Percentiles rank a stretch among this genome's conserved stretches.
phyloP scores from a whole-genome alignment of 1,140 invertebrate species.

The Lamellibrachia luymesi region DNA sequence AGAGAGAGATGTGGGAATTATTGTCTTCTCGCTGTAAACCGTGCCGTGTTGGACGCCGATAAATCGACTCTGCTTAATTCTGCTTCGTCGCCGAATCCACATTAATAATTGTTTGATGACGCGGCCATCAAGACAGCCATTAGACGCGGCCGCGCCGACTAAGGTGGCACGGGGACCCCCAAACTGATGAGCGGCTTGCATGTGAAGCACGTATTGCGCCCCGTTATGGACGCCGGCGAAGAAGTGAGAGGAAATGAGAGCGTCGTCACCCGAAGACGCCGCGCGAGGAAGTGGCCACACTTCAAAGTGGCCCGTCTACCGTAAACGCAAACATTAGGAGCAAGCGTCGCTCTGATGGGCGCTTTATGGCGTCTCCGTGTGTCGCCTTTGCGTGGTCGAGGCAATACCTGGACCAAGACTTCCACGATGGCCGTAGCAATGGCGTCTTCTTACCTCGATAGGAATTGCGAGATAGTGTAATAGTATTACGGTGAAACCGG shows the following conservation, averaged over 20 bases:
- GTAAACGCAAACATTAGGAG: background rate
- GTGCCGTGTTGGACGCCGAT: background rate
- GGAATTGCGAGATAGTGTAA: background rate
- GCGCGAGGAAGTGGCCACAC: background rate
- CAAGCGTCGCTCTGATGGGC: background rate
- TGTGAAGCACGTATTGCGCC: background rate
- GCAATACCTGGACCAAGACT: background rate
- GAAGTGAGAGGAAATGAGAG: conserved; percentile 1
- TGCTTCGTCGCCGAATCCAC: background rate
- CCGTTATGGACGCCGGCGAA: background rate
- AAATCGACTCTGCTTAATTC: background rate
- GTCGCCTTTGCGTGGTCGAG: background rate
- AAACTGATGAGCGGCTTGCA: background rate
- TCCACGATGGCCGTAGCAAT: background rate
- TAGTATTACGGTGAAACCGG: background rate
- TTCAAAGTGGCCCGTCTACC: background rate
- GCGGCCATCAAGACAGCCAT: background rate
- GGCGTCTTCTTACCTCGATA: background rate
- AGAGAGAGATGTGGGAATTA: too few relatives aligned
- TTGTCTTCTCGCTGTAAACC: background rate
- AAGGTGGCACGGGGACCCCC: background rate
- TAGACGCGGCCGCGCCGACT: background rate
- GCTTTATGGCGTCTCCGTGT: background rate
- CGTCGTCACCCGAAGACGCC: background rate
- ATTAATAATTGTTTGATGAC: background rate